These are phyloP conservation scores for Aegithalos caudatus DNA, from an alignment of 2,113 vertebrate species.

Conservation along the genomic window DNA sequence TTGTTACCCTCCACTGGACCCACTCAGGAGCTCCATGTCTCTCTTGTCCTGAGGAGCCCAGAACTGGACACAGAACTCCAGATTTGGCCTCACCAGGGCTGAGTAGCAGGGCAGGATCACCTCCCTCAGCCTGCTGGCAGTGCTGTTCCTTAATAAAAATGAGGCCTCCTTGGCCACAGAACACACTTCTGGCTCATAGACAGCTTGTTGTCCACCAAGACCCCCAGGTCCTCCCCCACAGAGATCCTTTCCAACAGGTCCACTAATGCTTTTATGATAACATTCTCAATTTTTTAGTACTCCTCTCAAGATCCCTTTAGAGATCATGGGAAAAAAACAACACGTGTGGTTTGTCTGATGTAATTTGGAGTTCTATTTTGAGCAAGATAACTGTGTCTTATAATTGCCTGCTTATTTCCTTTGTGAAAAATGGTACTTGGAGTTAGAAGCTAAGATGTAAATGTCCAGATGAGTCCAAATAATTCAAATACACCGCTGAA, in stretches of 20 bases:
- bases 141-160: not conserved
- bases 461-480: not conserved
- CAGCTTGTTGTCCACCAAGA: not conserved
- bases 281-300: not conserved
- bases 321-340: not conserved
- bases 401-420: not conserved
- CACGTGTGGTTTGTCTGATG: not conserved
- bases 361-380: not conserved
- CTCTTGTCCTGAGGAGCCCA: too few relatives aligned
- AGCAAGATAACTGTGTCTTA: not conserved
- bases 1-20: not conserved
- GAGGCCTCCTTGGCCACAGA: not conserved
- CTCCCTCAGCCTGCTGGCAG: fast-evolving
- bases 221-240: too few relatives aligned
- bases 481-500: not conserved
- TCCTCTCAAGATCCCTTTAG: not conserved
- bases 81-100: not conserved
- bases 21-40: fast-evolving
- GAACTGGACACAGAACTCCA: not conserved
- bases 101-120: not conserved
- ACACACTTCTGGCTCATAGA: not conserved
- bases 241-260: not conserved
- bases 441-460: not conserved
- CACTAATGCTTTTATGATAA: not conserved
- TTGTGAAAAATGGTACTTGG: not conserved